Percentiles rank a stretch among this genome's conserved stretches.
These are phyloP conservation scores for Tricholaema leucomelas DNA, from an alignment of 2,113 vertebrate species.

Conservation along the genomic window DNA sequence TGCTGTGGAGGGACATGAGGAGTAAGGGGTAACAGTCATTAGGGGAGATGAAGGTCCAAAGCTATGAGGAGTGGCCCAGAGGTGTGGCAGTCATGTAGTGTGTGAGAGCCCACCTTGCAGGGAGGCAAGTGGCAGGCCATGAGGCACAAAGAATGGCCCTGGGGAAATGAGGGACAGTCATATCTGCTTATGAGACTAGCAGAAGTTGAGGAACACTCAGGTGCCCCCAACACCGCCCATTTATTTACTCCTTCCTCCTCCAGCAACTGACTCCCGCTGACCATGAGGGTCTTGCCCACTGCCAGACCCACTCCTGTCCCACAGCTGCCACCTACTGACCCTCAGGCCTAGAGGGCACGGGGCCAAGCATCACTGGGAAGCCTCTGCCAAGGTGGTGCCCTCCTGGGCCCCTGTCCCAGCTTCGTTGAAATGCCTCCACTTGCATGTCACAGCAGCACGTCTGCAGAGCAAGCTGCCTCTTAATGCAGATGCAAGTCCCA, in stretches of 20 bases:
- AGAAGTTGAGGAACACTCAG: background rate
- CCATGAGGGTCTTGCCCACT: background rate
- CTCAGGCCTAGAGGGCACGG: accelerated
- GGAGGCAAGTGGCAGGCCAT: no score
- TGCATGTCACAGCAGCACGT: accelerated
- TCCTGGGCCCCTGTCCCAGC: accelerated
- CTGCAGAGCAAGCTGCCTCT: background rate
- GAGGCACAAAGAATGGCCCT: background rate
- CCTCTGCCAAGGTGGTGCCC: accelerated
- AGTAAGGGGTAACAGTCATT: no score
- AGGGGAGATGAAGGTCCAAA: background rate
- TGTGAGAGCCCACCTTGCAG: background rate
- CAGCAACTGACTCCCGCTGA: accelerated
- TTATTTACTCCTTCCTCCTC: background rate
- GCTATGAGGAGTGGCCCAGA: background rate
- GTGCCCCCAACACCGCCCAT: accelerated
- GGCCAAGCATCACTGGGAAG: background rate
- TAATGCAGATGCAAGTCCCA: accelerated
- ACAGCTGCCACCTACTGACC: background rate
- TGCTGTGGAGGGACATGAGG: background rate
- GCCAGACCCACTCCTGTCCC: background rate
- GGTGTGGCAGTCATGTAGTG: background rate
- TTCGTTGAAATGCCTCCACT: accelerated
- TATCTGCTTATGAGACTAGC: background rate
- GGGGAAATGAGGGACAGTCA: no score